Conservation (phyloP, 1,140 invertebrate genomes). For the Heliconius eleuchia region DNA sequence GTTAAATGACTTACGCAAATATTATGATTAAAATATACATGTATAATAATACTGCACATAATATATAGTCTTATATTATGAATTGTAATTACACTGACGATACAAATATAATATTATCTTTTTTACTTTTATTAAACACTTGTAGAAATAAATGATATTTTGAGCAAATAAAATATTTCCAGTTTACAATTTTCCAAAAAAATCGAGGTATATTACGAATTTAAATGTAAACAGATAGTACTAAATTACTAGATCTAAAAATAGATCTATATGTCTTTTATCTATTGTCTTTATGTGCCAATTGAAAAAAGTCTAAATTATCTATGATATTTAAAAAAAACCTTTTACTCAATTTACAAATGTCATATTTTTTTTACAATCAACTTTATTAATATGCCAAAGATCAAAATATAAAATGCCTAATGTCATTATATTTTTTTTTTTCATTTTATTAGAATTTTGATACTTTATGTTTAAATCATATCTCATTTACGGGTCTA, state of each 20-base stretch:
- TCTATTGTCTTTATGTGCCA: neutral
- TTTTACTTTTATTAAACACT: neutral
- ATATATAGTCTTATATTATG: neutral
- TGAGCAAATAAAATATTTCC: neutral
- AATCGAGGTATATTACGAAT: slow-evolving; percentile 5
- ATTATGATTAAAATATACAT: too few relatives aligned
- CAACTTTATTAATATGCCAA: neutral
- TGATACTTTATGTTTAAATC: neutral
- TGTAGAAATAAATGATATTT: neutral
- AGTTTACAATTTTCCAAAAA: neutral
- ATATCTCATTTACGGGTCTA: slow-evolving; percentile 6
- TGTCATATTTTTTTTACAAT: neutral
- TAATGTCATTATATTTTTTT: neutral
- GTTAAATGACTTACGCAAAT: too few relatives aligned
- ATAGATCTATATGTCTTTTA: neutral
- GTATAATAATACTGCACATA: neutral
- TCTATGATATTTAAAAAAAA: neutral
- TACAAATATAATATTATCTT: neutral
- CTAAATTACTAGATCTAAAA: neutral
- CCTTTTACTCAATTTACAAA: neutral
- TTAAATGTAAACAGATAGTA: slow-evolving; percentile 11
- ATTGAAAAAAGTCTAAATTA: neutral
- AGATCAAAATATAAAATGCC: neutral
- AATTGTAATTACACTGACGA: neutral
- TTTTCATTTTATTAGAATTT: neutral